Conservation (phyloP, 2,888 invertebrate genomes). For the Agrochola lota region DNA sequence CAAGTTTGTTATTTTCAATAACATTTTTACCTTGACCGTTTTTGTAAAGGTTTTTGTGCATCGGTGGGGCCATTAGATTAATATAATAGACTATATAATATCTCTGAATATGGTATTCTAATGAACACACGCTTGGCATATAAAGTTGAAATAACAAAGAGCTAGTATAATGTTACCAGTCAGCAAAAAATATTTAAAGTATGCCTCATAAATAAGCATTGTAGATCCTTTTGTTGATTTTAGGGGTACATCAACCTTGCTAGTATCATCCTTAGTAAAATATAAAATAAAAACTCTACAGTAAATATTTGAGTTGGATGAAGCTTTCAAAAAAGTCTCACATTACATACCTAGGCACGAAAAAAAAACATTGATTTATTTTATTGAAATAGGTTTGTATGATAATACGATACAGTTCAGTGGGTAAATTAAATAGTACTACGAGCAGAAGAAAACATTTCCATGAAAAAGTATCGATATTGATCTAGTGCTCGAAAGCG, state of each 20-base stretch:
- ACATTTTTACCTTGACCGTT: slow-evolving; percentile 17
- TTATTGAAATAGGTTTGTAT: not conserved
- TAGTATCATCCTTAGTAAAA: slow-evolving; percentile 8
- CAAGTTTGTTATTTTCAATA: slow-evolving; percentile 7
- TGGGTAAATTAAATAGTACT: not conserved
- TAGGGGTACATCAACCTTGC: slow-evolving; percentile 12
- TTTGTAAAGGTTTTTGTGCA: slow-evolving; percentile 13
- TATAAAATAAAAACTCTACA: not conserved
- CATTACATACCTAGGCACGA: not conserved
- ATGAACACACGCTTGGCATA: slow-evolving; percentile 27
- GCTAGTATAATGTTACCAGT: slow-evolving; percentile 9
- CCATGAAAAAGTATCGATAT: no score
- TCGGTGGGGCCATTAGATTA: not conserved
- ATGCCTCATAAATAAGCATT: slow-evolving; percentile 1
- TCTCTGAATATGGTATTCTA: slow-evolving; percentile 7
- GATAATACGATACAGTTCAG: not conserved
- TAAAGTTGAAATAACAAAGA: slow-evolving; percentile 20
- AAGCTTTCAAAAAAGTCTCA: slow-evolving; percentile 2
- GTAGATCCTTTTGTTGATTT: slow-evolving; percentile 5
- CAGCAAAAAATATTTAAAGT: slow-evolving; percentile 12
- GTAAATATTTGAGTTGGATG: slow-evolving; percentile 10
- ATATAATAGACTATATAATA: slow-evolving; percentile 8
- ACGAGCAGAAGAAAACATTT: not conserved
- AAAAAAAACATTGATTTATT: not conserved
- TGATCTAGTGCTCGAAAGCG: not conserved